Percentiles rank a stretch among this genome's conserved stretches.
Evolutionary conservation across 2,888 invertebrate genomes (phyloP).

Genomic region (Horisme vitalbata): DNA sequence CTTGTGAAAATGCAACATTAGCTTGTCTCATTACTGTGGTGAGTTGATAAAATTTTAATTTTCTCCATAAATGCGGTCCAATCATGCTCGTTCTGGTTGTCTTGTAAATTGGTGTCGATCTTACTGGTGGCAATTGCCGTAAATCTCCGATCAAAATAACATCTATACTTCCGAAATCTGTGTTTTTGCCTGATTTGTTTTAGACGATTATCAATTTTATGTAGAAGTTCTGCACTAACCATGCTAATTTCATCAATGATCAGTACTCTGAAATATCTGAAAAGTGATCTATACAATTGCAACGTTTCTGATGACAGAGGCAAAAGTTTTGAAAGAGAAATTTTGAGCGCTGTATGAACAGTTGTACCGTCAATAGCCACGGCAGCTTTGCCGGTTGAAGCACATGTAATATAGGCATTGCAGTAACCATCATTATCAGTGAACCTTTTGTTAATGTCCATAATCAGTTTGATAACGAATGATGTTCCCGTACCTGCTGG

Average conservation of each 20-base stretch:
- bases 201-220: conserved; percentile 43
- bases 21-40: too few relatives aligned
- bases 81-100: too few relatives aligned
- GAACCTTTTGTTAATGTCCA: conserved; percentile 60
- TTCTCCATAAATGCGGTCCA: too few relatives aligned
- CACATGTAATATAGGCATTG: conserved; percentile 55
- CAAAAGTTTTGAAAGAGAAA: conserved; percentile 27
- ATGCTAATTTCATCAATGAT: conserved; percentile 55
- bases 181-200: conserved; percentile 45
- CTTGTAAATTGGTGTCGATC: conserved; percentile 34
- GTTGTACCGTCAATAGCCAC: conserved; percentile 54
- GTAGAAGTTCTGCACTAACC: conserved; percentile 45
- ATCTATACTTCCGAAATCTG: conserved; percentile 32
- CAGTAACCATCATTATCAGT: conserved; percentile 45
- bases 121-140: conserved; percentile 40
- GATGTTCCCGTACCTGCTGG: conserved; percentile 8
- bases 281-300: conserved; percentile 33
- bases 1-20: too few relatives aligned
- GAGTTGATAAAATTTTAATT: too few relatives aligned
- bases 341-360: conserved; percentile 49
- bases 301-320: conserved; percentile 15
- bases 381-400: conserved; percentile 52
- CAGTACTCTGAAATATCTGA: conserved; percentile 41
- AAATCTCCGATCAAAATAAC: conserved; percentile 38
- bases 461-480: conserved; percentile 52